phyloP scores from a whole-genome alignment of 2,113 vertebrate genomes.

The Lepus americanus region DNA sequence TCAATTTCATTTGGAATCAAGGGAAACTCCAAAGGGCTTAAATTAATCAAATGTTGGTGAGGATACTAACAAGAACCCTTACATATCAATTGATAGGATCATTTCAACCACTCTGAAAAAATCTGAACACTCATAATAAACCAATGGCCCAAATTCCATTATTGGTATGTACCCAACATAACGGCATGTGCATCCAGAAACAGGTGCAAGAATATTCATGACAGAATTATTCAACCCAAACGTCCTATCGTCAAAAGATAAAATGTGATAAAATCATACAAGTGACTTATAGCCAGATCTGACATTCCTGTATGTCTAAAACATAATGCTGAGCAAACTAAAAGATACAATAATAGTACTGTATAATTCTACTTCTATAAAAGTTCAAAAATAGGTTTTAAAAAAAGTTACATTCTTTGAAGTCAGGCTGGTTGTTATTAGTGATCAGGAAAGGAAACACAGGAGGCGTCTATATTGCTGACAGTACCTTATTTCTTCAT shows the following conservation, averaged over 20 bases:
- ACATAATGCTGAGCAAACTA: constrained; percentile 1
- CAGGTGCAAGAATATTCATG: background rate
- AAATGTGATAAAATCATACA: background rate
- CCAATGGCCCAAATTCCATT: background rate
- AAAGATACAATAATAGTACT: background rate
- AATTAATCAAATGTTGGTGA: constrained; percentile 36
- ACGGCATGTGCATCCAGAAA: background rate
- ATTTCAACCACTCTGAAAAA: constrained; percentile 27
- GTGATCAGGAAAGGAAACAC: background rate
- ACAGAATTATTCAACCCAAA: background rate
- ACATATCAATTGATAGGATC: background rate
- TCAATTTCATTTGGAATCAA: constrained; percentile 29
- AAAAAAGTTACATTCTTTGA: background rate
- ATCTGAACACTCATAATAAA: constrained; percentile 3
- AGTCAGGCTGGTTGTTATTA: background rate
- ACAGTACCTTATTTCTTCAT: background rate
- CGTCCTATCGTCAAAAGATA: background rate
- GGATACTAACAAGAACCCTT: background rate
- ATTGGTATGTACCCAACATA: background rate
- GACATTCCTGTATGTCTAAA: background rate
- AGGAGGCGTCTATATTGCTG: background rate
- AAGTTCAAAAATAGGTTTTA: background rate
- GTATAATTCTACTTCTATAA: constrained; percentile 21
- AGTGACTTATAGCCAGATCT: background rate
- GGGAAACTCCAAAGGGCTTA: background rate